Evolutionary conservation across 2,113 vertebrate genomes (phyloP).

Genomic region (Malurus cyaneus): DNA sequence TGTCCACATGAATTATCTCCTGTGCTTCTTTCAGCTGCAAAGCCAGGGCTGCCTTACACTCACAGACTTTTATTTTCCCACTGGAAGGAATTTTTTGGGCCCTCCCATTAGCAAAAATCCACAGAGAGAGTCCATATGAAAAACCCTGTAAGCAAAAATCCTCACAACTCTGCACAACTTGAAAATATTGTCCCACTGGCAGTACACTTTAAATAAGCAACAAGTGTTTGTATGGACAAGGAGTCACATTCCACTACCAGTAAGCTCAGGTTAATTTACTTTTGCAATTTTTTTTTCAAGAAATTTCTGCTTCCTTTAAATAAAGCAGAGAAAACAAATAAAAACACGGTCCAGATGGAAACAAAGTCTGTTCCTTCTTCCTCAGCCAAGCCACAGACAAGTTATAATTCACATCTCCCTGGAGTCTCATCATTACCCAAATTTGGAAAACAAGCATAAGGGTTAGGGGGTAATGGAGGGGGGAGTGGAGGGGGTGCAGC

Average conservation of each 20-base stretch:
- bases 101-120: not conserved
- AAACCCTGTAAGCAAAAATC: not conserved
- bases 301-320: not conserved
- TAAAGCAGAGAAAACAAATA: slow-evolving; percentile 46
- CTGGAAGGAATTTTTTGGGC: not conserved
- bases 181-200: not conserved
- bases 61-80: not conserved
- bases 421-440: slow-evolving; percentile 28
- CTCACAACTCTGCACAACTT: not conserved
- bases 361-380: slow-evolving; percentile 33
- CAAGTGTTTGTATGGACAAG: not conserved
- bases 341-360: slow-evolving; percentile 57
- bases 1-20: not conserved
- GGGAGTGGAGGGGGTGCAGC: not conserved
- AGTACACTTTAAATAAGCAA: not conserved
- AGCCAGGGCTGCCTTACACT: not conserved
- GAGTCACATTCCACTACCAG: not conserved
- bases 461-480: not conserved
- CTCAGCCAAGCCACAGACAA: slow-evolving; percentile 49
- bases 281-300: not conserved
- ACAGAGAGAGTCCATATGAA: not conserved
- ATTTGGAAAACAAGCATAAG: slow-evolving; percentile 36
- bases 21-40: not conserved
- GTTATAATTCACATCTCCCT: slow-evolving; percentile 36
- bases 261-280: not conserved